Percentiles rank a stretch among this genome's conserved stretches.
phyloP scores from a whole-genome alignment of 2,113 vertebrate genomes.

The Triplophysa siluroides region DNA sequence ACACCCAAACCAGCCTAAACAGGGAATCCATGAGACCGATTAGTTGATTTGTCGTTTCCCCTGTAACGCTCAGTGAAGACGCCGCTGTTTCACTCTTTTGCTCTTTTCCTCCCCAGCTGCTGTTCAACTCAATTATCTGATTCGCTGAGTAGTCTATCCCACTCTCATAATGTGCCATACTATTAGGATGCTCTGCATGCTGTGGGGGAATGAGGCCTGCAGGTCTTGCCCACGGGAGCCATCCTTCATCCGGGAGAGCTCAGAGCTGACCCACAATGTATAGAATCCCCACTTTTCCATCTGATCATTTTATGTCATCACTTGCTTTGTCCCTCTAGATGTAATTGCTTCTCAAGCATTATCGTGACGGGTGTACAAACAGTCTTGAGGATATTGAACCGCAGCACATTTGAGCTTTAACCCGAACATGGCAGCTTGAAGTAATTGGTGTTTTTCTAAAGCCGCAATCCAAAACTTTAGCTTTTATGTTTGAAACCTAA shows the following conservation, averaged over 20 bases:
- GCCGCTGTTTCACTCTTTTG: slow-evolving; percentile 2
- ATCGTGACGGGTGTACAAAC: not conserved
- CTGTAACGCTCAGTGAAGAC: slow-evolving; percentile 2
- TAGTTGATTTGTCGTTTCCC: not conserved
- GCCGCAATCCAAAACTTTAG: not conserved
- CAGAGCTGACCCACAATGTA: not conserved
- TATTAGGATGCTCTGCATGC: slow-evolving; percentile 45
- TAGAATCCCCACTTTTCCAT: not conserved
- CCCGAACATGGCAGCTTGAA: too few species aligned
- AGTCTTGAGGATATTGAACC: not conserved
- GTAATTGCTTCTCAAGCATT: not conserved
- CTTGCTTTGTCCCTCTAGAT: not conserved
- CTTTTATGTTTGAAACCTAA: too few species aligned
- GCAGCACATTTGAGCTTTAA: not conserved
- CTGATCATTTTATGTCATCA: slow-evolving; percentile 6
- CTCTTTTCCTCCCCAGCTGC: slow-evolving; percentile 39
- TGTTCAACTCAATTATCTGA: slow-evolving; percentile 50
- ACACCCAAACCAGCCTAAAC: too few species aligned
- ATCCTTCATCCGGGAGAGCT: slow-evolving; percentile 34
- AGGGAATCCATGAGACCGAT: too few species aligned
- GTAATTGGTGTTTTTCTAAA: not conserved
- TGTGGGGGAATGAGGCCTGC: slow-evolving; percentile 26
- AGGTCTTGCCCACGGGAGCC: slow-evolving; percentile 10
- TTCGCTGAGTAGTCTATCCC: slow-evolving; percentile 49
- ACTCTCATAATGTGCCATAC: slow-evolving; percentile 39